phyloP scores from a whole-genome alignment of 2,113 vertebrate species.

The Poeciliopsis occidentalis region DNA sequence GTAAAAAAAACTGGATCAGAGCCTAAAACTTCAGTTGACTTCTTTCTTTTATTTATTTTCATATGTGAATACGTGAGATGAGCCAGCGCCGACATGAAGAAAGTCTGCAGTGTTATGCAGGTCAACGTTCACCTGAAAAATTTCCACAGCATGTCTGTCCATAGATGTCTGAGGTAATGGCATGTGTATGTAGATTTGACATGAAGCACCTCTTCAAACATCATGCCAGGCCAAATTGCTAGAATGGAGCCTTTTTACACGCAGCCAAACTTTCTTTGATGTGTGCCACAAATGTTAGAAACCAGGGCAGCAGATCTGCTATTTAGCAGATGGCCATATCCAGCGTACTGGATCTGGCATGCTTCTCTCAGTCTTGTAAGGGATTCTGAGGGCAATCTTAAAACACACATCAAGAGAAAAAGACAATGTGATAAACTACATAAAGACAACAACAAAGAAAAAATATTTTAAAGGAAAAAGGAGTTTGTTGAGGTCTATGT shows the following conservation, averaged over 20 bases:
- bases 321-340: not conserved
- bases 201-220: no score
- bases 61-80: no score
- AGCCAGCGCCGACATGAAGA: no score
- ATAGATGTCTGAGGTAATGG: no score
- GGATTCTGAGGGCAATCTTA: slow-evolving; percentile 9
- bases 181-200: no score
- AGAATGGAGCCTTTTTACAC: not conserved
- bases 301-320: not conserved
- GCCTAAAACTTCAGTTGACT: no score
- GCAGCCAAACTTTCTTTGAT: not conserved
- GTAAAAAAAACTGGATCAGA: no score
- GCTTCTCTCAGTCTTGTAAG: not conserved
- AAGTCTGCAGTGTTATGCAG: no score
- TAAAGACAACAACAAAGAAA: slow-evolving; percentile 1
- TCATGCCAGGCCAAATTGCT: no score
- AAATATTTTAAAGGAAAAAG: slow-evolving; percentile 6
- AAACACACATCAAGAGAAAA: slow-evolving; percentile 9
- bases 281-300: not conserved
- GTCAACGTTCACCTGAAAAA: no score
- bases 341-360: not conserved
- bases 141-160: no score
- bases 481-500: slow-evolving; percentile 3
- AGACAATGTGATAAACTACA: not conserved
- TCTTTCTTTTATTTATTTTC: no score